These are phyloP conservation scores for Hermetia illucens DNA, from an alignment of 1,140 invertebrate genomes.

Conservation along the genomic window DNA sequence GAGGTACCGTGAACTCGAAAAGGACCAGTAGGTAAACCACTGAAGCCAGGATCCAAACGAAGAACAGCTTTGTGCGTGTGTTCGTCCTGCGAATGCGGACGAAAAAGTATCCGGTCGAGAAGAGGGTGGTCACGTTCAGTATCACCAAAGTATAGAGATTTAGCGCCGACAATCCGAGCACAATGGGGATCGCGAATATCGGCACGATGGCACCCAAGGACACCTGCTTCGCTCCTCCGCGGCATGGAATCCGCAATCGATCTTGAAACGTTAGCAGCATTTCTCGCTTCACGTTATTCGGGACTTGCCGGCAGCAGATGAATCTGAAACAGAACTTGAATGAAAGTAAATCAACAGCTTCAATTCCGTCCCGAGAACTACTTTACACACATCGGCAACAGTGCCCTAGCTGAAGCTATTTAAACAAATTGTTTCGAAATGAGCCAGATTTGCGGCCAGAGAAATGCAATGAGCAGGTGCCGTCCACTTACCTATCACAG, in stretches of 20 bases:
- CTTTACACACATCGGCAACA: background rate
- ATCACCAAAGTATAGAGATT: constrained; percentile 29
- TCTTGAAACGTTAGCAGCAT: constrained; percentile 35
- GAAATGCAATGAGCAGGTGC: too few relatives aligned
- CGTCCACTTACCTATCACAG: constrained; percentile 28
- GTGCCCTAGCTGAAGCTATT: too few relatives aligned
- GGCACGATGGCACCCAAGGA: constrained; percentile 29
- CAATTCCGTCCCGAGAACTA: constrained; percentile 20
- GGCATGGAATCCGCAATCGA: constrained; percentile 39
- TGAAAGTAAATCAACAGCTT: background rate
- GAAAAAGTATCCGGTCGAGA: constrained; percentile 26
- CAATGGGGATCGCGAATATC: constrained; percentile 26
- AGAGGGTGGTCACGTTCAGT: constrained; percentile 23
- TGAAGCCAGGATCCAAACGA: constrained; percentile 30
- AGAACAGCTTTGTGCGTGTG: constrained; percentile 30
- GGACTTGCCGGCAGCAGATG: constrained; percentile 16
- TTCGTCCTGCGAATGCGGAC: constrained; percentile 15
- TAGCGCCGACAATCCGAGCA: constrained; percentile 29
- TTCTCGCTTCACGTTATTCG: constrained; percentile 12
- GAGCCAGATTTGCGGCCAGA: background rate
- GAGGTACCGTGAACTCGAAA: constrained; percentile 27
- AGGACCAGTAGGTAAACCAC: constrained; percentile 24
- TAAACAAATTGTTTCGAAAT: background rate
- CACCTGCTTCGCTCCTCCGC: constrained; percentile 34
- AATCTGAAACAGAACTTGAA: constrained; percentile 9